Percentiles rank a stretch among this genome's conserved stretches.
Evolutionary conservation across 2,113 vertebrate genomes (phyloP).

Genomic region (Ardeotis arabs): DNA sequence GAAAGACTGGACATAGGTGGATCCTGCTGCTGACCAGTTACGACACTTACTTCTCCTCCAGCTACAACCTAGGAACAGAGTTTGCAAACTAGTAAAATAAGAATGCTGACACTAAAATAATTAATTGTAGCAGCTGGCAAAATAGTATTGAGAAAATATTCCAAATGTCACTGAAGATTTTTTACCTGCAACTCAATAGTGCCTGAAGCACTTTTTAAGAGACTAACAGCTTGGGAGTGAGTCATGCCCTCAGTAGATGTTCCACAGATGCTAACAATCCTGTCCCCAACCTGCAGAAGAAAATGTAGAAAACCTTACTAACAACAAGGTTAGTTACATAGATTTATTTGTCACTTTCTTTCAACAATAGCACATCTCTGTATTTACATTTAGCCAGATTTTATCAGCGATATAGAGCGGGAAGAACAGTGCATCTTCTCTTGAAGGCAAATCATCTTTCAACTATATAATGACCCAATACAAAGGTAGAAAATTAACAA

Average conservation of each 20-base stretch:
- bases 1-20: constrained; percentile 66
- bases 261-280: constrained; percentile 91
- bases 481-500: not conserved
- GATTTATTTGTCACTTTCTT: not conserved
- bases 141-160: not conserved
- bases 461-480: not conserved
- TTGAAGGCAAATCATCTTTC: not conserved
- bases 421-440: not conserved
- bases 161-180: not conserved
- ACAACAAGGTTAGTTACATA: not conserved
- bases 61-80: constrained; percentile 82
- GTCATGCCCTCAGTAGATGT: constrained; percentile 90
- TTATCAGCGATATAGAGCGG: not conserved
- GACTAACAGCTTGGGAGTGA: constrained; percentile 90
- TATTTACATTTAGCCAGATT: not conserved
- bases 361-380: not conserved
- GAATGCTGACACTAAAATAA: not conserved
- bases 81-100: not conserved
- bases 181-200: constrained; percentile 91
- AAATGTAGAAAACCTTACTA: not conserved
- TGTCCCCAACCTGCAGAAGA: constrained; percentile 88
- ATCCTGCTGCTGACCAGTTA: constrained; percentile 85
- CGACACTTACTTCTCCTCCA: constrained; percentile 89
- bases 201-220: constrained; percentile 90
- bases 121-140: not conserved